Conservation (phyloP, 1,140 invertebrate species). For the Harlomillsia oculata region DNA sequence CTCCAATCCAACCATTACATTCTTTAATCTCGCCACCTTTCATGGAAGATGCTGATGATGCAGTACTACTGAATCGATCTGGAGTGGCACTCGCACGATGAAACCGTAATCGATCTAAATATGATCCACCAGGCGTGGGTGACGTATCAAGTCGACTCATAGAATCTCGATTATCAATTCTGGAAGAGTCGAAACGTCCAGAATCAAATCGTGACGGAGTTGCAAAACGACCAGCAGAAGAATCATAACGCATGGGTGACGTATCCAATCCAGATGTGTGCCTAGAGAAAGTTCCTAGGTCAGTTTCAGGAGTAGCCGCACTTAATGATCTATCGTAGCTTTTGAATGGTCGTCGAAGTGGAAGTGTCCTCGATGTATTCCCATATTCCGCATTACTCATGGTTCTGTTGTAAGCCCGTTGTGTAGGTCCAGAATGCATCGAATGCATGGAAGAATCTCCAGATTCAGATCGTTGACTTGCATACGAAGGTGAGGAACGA, state of each 20-base stretch:
- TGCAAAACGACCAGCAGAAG: too few species aligned
- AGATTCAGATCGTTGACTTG: slow-evolving; percentile 9
- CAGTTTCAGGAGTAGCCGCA: background rate
- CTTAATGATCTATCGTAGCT: slow-evolving; percentile 13
- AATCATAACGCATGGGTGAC: too few species aligned
- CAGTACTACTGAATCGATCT: background rate
- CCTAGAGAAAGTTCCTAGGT: background rate
- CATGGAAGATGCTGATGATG: too few species aligned
- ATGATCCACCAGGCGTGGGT: too few species aligned
- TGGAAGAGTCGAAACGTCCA: background rate
- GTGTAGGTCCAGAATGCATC: background rate
- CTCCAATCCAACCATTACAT: slow-evolving; percentile 20
- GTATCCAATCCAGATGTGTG: too few species aligned
- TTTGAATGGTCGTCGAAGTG: slow-evolving; percentile 17
- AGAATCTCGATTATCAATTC: too few species aligned
- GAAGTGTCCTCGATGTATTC: background rate
- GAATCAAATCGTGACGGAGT: too few species aligned
- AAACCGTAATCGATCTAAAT: too few species aligned
- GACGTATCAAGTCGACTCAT: too few species aligned
- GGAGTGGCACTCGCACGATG: background rate
- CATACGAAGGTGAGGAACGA: slow-evolving; percentile 8
- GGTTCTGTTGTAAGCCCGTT: slow-evolving; percentile 16
- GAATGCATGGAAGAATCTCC: slow-evolving; percentile 1
- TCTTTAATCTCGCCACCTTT: too few species aligned
- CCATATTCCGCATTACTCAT: slow-evolving; percentile 22